A percentile compares a stretch with the other conserved stretches of the same genome.
phyloP scores from a whole-genome alignment of 2,113 vertebrate species.

The Tyto alba region DNA sequence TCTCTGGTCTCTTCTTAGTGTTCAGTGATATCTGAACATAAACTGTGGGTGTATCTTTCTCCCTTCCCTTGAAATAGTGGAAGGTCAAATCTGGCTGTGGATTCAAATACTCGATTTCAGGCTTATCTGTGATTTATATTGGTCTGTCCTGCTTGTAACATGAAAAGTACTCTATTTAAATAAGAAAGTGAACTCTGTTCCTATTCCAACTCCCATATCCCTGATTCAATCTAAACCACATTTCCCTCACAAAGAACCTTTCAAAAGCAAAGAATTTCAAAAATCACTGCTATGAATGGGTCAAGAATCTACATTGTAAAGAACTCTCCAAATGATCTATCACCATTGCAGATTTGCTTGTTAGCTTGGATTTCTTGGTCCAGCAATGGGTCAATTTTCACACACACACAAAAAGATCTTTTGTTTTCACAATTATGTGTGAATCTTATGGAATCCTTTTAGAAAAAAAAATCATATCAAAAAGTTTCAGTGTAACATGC shows the following conservation, averaged over 20 bases:
- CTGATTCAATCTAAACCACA: not conserved
- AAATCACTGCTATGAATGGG: slow-evolving; percentile 34
- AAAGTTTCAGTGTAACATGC: not conserved
- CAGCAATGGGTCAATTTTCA: not conserved
- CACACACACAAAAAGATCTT: slow-evolving; percentile 4
- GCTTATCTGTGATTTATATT: not conserved
- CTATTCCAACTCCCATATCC: not conserved
- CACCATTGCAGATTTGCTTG: not conserved
- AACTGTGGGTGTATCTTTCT: not conserved
- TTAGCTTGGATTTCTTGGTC: not conserved
- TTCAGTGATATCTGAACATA: not conserved
- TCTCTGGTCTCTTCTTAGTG: not conserved
- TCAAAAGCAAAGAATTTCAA: slow-evolving; percentile 60
- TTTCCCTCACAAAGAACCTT: slow-evolving; percentile 53
- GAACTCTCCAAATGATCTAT: not conserved
- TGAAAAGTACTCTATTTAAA: not conserved
- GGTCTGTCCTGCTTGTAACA: not conserved
- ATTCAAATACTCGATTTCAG: not conserved
- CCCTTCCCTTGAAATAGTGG: not conserved
- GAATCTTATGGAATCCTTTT: slow-evolving; percentile 28
- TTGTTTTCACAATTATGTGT: slow-evolving; percentile 37
- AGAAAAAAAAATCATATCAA: not conserved
- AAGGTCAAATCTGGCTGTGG: not conserved
- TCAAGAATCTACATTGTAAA: not conserved
- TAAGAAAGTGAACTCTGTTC: not conserved